These are phyloP conservation scores for Pterostichus niger DNA, from an alignment of 2,888 invertebrate species.

Conservation along the genomic window DNA sequence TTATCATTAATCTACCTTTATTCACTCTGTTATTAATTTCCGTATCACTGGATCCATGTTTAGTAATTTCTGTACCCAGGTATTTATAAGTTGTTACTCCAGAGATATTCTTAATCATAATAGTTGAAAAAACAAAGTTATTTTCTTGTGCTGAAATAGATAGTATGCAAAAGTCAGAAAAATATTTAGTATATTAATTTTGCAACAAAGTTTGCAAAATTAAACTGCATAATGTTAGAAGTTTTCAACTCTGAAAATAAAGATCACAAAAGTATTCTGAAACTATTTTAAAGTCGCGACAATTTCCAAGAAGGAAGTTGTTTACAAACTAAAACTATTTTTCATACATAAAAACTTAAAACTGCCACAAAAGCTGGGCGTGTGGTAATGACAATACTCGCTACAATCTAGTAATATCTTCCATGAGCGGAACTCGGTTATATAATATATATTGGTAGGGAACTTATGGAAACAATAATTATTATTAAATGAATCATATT, in stretches of 20 bases:
- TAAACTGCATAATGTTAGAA: conserved; percentile 7
- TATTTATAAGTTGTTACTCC: too few relatives aligned
- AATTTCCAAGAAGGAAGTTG: conserved; percentile 27
- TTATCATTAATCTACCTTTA: too few relatives aligned
- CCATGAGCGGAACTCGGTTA: not conserved
- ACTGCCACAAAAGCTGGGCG: conserved; percentile 11
- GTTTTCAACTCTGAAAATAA: conserved; percentile 22
- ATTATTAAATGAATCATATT: conserved; percentile 3
- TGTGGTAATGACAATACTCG: conserved; percentile 18
- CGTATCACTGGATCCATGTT: too few relatives aligned
- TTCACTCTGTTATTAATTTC: too few relatives aligned
- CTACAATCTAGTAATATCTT: conserved; percentile 13
- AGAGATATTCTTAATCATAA: too few relatives aligned
- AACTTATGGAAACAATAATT: not conserved
- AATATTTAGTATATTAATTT: conserved; percentile 35
- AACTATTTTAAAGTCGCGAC: conserved; percentile 40
- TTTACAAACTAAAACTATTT: conserved; percentile 38
- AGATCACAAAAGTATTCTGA: conserved; percentile 40
- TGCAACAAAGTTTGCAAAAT: conserved; percentile 21
- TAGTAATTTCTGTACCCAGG: too few relatives aligned
- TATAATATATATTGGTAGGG: not conserved
- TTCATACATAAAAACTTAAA: conserved; percentile 32
- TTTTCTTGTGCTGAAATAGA: not conserved
- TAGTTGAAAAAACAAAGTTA: too few relatives aligned
- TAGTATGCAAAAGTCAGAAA: not conserved